These are phyloP conservation scores for Sinocyclocheilus grahami DNA, from an alignment of 2,113 vertebrate species.

Conservation along the genomic window DNA sequence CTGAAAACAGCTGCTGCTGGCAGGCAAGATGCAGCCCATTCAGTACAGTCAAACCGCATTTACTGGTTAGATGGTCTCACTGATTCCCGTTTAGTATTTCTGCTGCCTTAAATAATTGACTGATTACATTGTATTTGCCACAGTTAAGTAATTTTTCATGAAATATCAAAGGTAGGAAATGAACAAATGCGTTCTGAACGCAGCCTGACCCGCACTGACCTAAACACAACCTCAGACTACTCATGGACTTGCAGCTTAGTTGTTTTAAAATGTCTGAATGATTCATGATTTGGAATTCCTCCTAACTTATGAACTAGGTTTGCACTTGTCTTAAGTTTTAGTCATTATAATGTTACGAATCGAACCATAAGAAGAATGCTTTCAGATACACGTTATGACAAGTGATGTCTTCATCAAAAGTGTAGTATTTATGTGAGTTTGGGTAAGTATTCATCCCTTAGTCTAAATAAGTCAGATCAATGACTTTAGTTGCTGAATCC, in stretches of 20 bases:
- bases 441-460: not conserved
- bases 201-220: not conserved
- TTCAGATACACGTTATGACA: not conserved
- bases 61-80: not conserved
- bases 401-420: not conserved
- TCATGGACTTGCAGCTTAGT: not conserved
- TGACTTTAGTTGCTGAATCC: not conserved
- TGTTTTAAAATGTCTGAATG: not conserved
- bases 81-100: not conserved
- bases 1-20: conserved; percentile 2
- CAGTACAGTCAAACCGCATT: not conserved
- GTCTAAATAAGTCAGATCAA: conserved; percentile 14
- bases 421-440: not conserved
- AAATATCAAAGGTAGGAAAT: not conserved
- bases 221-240: not conserved
- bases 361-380: not conserved
- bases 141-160: not conserved
- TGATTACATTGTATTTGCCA: not conserved
- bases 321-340: not conserved
- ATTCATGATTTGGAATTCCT: not conserved
- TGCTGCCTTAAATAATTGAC: not conserved
- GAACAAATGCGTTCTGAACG: too few relatives aligned
- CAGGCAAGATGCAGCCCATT: conserved; percentile 15
- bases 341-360: not conserved
- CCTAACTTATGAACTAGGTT: not conserved